Conservation (phyloP, 2,797 vertebrate species). For the Podarcis lilfordi region DNA sequence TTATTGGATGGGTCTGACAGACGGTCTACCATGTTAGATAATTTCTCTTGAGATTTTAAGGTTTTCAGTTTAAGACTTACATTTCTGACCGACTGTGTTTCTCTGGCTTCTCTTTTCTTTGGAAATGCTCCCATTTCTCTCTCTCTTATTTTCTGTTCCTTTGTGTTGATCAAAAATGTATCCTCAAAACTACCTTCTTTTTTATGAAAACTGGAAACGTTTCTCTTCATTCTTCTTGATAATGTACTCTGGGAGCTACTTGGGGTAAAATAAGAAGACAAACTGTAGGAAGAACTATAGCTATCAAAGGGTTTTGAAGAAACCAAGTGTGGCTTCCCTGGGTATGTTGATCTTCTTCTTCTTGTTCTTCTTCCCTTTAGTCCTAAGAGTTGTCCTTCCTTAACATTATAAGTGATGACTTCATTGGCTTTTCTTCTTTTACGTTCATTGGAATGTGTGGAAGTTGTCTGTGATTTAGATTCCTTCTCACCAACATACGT, state of each 20-base stretch:
- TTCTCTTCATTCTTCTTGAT: background rate
- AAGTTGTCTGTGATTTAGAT: background rate
- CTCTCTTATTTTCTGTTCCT: background rate
- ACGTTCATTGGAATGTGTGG: background rate
- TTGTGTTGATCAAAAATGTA: background rate
- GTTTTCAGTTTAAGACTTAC: background rate
- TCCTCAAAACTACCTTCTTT: background rate
- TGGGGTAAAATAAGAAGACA: slow-evolving; percentile 2
- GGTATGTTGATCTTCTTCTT: background rate
- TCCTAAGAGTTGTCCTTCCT: background rate
- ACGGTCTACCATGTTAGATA: background rate
- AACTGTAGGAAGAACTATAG: background rate
- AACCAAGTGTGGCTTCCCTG: background rate
- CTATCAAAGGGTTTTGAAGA: background rate
- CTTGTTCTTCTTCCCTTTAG: background rate
- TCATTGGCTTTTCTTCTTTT: background rate
- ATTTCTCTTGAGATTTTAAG: slow-evolving; percentile 3
- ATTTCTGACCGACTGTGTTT: background rate
- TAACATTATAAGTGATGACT: background rate
- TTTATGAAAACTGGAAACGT: background rate
- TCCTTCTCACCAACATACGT: background rate
- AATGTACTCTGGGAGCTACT: background rate
- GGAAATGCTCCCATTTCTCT: background rate
- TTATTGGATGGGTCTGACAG: background rate
- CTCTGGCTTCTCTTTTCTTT: background rate